Conservation (phyloP, 2,113 vertebrate species). For the Lepidothrix coronata region DNA sequence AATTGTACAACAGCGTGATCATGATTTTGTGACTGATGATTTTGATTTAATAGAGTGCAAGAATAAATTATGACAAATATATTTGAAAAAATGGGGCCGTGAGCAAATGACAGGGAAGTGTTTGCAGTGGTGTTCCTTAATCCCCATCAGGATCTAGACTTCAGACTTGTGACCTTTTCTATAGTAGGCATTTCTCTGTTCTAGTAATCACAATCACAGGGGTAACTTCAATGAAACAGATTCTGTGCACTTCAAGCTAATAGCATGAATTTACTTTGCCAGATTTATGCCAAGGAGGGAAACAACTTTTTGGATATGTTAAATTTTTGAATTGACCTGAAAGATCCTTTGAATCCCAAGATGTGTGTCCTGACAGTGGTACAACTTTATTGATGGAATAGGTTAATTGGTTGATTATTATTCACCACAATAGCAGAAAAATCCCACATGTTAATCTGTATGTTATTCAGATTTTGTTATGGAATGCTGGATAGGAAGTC, state of each 20-base stretch:
- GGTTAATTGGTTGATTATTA: not conserved
- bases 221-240: not conserved
- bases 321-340: not conserved
- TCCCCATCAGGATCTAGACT: not conserved
- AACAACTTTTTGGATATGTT: not conserved
- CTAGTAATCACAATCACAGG: not conserved
- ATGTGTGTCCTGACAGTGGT: not conserved
- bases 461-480: not conserved
- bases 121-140: not conserved
- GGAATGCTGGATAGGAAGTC: not conserved
- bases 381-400: not conserved
- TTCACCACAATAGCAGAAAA: not conserved
- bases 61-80: not conserved
- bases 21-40: slow-evolving; percentile 7
- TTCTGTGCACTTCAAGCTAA: not conserved
- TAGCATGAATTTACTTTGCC: not conserved
- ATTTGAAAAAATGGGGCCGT: not conserved
- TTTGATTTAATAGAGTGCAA: slow-evolving; percentile 17
- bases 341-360: not conserved
- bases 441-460: not conserved
- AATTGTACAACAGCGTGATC: not conserved
- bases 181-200: accelerated
- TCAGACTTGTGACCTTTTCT: not conserved
- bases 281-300: not conserved
- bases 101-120: not conserved